phyloP scores from a whole-genome alignment of 2,113 vertebrate genomes.

The Corydoras sp. region DNA sequence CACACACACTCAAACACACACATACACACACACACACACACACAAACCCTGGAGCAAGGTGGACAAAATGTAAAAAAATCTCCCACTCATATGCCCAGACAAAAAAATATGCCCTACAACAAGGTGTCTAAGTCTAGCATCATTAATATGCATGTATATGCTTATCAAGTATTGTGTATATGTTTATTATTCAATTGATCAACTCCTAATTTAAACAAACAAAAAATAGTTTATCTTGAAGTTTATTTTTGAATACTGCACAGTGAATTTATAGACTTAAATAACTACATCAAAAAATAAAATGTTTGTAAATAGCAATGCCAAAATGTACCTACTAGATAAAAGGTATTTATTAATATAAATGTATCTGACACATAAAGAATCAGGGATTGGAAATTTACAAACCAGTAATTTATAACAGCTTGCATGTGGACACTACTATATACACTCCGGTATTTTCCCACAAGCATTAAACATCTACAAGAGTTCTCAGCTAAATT shows the following conservation, averaged over 20 bases:
- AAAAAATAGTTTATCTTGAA: constrained; percentile 10
- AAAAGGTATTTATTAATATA: too few species aligned
- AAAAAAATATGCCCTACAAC: constrained; percentile 21
- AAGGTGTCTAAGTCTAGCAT: constrained; percentile 30
- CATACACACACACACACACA: constrained; percentile 11
- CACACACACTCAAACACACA: constrained; percentile 14
- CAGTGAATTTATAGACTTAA: too few species aligned
- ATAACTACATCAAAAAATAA: too few species aligned
- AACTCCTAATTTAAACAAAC: neutral
- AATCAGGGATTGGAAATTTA: too few species aligned
- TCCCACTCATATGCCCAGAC: constrained; percentile 20
- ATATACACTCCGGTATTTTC: neutral
- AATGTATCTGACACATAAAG: too few species aligned
- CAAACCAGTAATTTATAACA: too few species aligned
- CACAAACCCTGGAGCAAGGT: constrained; percentile 27
- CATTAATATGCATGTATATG: constrained; percentile 15
- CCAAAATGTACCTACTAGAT: too few species aligned
- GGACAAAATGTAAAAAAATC: constrained; percentile 17
- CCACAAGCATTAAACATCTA: constrained; percentile 44
- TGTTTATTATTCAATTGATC: too few species aligned
- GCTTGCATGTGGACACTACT: neutral
- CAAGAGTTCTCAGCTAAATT: constrained; percentile 45
- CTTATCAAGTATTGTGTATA: neutral
- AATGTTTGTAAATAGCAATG: too few species aligned
- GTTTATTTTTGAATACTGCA: constrained; percentile 23